Conservation (phyloP, 2,113 vertebrate species). For the Psittacula cyanocephala region DNA sequence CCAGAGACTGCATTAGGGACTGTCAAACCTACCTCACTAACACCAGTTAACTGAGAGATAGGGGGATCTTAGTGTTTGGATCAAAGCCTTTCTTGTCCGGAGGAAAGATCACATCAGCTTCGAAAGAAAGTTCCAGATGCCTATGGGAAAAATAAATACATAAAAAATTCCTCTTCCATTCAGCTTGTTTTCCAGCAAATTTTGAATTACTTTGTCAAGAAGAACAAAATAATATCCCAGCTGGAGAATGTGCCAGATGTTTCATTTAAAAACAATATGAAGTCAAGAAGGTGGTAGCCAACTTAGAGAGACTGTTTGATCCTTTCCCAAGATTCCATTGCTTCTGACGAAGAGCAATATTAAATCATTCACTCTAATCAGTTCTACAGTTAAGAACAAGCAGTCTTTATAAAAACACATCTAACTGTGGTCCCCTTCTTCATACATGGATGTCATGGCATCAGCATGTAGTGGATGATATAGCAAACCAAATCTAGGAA, state of each 20-base stretch:
- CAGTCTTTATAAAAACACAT: neutral
- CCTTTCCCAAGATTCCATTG: constrained; percentile 37
- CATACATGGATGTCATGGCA: neutral
- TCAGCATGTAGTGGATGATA: neutral
- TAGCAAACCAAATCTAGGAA: constrained; percentile 46
- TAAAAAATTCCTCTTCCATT: neutral
- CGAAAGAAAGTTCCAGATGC: constrained; percentile 65
- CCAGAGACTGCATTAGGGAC: neutral
- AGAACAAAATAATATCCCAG: constrained; percentile 51
- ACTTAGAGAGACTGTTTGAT: constrained; percentile 46
- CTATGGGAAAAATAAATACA: neutral
- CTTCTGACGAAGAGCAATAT: constrained; percentile 39
- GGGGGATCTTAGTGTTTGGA: constrained; percentile 27
- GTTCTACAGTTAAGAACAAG: constrained; percentile 10
- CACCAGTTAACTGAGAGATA: constrained; percentile 60
- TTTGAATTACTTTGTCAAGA: constrained; percentile 54
- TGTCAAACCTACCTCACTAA: constrained; percentile 62
- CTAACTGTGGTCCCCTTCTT: neutral
- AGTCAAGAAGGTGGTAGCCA: constrained; percentile 38
- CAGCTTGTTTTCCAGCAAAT: constrained; percentile 23
- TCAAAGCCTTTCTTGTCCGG: constrained; percentile 63
- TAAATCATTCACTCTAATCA: constrained; percentile 53
- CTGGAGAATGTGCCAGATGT: constrained; percentile 36
- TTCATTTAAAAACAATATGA: constrained; percentile 62
- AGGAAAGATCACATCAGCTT: constrained; percentile 52